phyloP scores from a whole-genome alignment of 2,113 vertebrate species.

The Pandion haliaetus region DNA sequence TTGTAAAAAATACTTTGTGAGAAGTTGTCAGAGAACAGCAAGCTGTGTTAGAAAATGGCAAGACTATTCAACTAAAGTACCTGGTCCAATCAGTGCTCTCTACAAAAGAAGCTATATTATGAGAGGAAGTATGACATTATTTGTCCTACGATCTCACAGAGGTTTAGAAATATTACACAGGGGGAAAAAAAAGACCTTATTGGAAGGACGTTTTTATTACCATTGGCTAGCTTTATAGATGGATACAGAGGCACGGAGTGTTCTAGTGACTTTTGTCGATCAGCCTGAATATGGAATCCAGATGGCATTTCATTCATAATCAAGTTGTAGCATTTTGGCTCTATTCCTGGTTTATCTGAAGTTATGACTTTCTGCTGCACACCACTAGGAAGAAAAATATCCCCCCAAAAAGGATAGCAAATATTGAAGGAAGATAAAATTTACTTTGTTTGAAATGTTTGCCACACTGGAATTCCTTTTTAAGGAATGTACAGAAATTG shows the following conservation, averaged over 20 bases:
- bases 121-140: background rate
- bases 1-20: background rate
- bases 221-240: background rate
- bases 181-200: background rate
- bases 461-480: background rate
- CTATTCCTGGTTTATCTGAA: background rate
- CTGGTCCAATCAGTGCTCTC: background rate
- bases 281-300: background rate
- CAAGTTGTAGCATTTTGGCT: slow-evolving; percentile 27
- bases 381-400: background rate
- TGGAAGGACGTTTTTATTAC: background rate
- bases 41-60: background rate
- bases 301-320: slow-evolving; percentile 43
- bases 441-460: background rate
- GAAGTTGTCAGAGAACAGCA: background rate
- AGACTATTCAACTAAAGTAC: background rate
- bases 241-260: background rate
- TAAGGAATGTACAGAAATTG: background rate
- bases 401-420: background rate
- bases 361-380: background rate
- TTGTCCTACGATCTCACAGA: background rate
- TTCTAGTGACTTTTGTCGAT: background rate
- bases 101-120: background rate
- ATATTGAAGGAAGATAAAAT: background rate
- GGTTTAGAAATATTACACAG: background rate